phyloP scores from a whole-genome alignment of 2,797 vertebrate species.

The Paramormyrops hopkinsi region DNA sequence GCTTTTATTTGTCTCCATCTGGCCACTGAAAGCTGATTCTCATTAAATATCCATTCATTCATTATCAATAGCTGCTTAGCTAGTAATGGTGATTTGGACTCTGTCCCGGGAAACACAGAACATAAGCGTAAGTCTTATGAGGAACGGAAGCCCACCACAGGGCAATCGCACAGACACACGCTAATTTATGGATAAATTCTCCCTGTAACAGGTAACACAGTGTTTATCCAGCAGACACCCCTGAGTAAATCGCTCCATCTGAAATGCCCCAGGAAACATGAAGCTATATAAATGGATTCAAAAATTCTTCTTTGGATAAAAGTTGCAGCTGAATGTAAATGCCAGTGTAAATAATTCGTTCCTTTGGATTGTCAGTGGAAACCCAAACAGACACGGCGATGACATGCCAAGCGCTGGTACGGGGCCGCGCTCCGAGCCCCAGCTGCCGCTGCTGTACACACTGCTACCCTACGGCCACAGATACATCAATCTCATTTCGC shows the following conservation, averaged over 20 bases:
- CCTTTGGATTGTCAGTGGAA: neutral
- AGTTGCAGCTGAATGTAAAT: neutral
- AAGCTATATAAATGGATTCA: neutral
- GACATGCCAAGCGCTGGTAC: neutral
- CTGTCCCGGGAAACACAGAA: neutral
- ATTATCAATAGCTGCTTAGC: neutral
- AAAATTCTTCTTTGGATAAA: neutral
- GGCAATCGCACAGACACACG: neutral
- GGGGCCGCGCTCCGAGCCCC: neutral
- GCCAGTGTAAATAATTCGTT: neutral
- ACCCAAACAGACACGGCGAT: neutral
- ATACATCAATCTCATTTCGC: neutral
- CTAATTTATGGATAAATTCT: neutral
- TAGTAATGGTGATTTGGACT: conserved; percentile 10
- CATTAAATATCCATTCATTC: conserved; percentile 11
- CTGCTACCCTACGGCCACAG: neutral
- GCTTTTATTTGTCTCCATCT: neutral
- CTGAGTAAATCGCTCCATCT: neutral
- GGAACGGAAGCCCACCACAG: neutral
- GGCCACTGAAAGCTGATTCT: neutral
- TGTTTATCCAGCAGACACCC: neutral
- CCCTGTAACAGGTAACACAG: neutral
- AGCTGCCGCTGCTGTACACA: neutral
- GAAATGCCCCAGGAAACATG: neutral
- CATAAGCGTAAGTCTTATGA: neutral